Conservation (phyloP, 1,140 invertebrate species). For the Platorchestia sp. region DNA sequence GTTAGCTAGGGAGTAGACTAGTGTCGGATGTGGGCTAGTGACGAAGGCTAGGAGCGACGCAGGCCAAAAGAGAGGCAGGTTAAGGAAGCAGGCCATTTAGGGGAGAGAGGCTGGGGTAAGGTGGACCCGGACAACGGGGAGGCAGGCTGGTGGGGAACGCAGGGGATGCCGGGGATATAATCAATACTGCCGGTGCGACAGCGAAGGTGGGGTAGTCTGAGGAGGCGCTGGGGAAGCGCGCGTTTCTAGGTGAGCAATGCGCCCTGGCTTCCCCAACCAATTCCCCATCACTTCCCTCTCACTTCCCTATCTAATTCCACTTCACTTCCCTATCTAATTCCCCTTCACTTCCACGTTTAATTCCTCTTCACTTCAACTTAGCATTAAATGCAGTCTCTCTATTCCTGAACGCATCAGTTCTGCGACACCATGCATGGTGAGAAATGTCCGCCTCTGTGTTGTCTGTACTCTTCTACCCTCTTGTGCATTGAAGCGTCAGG, state of each 20-base stretch:
- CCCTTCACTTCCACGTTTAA: background rate
- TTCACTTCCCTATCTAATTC: too few species aligned
- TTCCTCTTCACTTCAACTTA: background rate
- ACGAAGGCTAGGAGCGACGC: too few species aligned
- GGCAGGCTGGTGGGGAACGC: background rate
- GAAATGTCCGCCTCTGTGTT: background rate
- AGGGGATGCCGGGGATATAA: background rate
- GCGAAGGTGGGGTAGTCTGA: background rate
- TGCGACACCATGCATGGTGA: background rate
- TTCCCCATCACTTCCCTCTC: background rate
- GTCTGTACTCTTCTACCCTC: background rate
- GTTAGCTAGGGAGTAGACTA: too few species aligned
- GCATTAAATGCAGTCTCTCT: background rate
- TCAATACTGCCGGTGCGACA: background rate
- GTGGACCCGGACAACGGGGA: background rate
- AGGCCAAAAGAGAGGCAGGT: too few species aligned
- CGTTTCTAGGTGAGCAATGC: background rate
- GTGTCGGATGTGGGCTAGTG: too few species aligned
- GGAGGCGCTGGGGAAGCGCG: conserved; percentile 1
- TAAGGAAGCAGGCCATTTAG: background rate
- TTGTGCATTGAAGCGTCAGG: too few species aligned
- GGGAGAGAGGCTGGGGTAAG: background rate
- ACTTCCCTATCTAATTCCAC: background rate
- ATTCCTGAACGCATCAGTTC: background rate
- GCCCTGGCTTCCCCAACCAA: background rate